phyloP scores from a whole-genome alignment of 2,888 invertebrate species.

The Agriopis aurantiaria region DNA sequence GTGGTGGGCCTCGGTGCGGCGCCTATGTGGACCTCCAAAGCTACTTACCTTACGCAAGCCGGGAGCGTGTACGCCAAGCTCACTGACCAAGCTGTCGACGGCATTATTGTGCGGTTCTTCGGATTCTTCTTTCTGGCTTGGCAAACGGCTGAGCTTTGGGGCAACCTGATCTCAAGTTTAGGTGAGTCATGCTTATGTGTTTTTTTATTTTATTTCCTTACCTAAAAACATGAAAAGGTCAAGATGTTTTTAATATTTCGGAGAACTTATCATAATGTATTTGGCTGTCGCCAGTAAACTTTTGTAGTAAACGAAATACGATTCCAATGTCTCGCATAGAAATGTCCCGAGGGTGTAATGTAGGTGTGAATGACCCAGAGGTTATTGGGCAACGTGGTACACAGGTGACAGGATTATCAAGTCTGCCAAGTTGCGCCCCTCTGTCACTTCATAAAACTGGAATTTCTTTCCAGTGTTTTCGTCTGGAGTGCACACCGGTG shows the following conservation, averaged over 20 bases:
- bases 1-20: conserved; percentile 98
- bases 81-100: conserved; percentile 94
- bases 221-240: too few species aligned
- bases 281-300: neutral
- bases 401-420: neutral
- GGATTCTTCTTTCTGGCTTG: conserved; percentile 99
- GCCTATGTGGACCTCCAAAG: conserved; percentile 99
- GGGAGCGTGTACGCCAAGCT: conserved; percentile 93
- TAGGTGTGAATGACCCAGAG: too few species aligned
- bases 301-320: neutral
- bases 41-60: conserved; percentile 97
- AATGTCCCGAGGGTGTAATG: too few species aligned
- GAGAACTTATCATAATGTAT: too few species aligned
- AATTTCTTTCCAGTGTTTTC: conserved; percentile 87
- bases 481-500: conserved; percentile 90
- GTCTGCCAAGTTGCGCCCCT: neutral
- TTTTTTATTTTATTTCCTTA: too few species aligned
- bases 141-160: conserved; percentile 98
- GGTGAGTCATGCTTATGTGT: conserved; percentile 87
- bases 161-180: conserved; percentile 97
- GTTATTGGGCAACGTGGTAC: too few species aligned
- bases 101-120: conserved; percentile 98
- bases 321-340: too few species aligned
- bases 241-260: too few species aligned
- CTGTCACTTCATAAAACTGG: neutral